Percentiles rank a stretch among this genome's conserved stretches.
phyloP scores from a whole-genome alignment of 2,888 invertebrate species.

The Amphipoea lucens region DNA sequence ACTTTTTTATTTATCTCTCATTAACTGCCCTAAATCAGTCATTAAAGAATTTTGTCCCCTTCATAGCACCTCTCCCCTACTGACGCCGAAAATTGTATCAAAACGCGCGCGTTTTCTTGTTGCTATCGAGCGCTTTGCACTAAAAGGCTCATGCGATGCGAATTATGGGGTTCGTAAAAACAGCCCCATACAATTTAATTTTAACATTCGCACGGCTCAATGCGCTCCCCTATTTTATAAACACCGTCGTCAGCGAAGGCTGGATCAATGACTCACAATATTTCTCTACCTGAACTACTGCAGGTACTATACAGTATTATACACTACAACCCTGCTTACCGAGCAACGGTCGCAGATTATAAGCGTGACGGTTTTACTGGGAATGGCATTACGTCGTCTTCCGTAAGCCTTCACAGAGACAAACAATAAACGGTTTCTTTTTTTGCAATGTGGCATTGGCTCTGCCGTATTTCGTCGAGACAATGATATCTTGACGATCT shows the following conservation, averaged over 20 bases:
- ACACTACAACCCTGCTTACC: constrained; percentile 32
- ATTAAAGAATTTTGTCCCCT: too few relatives aligned
- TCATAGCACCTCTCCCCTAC: too few relatives aligned
- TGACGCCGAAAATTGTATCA: not conserved
- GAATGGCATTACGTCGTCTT: constrained; percentile 22
- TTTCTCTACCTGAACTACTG: constrained; percentile 35
- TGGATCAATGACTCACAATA: constrained; percentile 38
- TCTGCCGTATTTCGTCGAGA: constrained; percentile 24
- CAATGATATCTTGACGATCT: constrained; percentile 52
- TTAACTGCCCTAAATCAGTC: too few relatives aligned
- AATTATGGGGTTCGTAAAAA: constrained; percentile 26
- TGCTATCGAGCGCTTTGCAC: not conserved
- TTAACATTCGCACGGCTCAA: constrained; percentile 34
- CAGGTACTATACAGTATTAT: constrained; percentile 6
- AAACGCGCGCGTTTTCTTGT: not conserved
- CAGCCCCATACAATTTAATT: constrained; percentile 33
- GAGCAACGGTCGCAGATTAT: constrained; percentile 25
- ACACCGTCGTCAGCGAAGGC: constrained; percentile 13
- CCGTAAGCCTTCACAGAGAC: not conserved
- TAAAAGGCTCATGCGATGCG: not conserved
- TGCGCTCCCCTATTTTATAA: constrained; percentile 43
- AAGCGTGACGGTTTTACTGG: constrained; percentile 36
- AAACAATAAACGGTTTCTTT: constrained; percentile 16
- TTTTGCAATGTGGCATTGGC: constrained; percentile 16
- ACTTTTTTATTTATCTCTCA: too few relatives aligned